These are phyloP conservation scores for Centrocercus urophasianus DNA, from an alignment of 2,113 vertebrate species.

Conservation along the genomic window DNA sequence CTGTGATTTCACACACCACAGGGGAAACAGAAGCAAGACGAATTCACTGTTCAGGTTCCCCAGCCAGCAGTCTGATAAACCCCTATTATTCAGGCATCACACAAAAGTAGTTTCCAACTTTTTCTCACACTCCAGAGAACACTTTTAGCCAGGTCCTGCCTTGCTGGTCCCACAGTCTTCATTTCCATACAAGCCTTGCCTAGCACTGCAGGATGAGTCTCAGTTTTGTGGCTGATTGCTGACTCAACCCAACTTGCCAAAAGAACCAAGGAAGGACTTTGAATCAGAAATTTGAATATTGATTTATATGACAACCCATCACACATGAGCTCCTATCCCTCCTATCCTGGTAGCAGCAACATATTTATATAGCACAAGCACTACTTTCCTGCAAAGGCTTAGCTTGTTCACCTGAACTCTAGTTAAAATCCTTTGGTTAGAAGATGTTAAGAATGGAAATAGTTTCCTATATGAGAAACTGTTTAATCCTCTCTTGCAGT, in stretches of 20 bases:
- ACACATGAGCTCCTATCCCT: not conserved
- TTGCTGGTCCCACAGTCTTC: not conserved
- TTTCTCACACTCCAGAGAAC: not conserved
- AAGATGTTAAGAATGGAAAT: not conserved
- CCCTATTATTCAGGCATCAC: not conserved
- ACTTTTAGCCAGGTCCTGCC: not conserved
- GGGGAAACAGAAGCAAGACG: not conserved
- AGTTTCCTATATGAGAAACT: not conserved
- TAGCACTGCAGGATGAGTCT: rapidly evolving
- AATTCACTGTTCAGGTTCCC: not conserved
- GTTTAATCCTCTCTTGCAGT: not conserved
- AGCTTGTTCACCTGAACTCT: not conserved
- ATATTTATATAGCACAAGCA: not conserved
- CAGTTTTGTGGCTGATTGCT: not conserved
- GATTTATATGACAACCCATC: not conserved
- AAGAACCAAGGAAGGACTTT: not conserved
- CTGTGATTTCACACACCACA: not conserved
- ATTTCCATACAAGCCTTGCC: not conserved
- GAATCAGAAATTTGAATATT: not conserved
- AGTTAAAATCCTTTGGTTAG: not conserved
- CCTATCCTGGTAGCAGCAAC: not conserved
- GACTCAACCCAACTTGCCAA: not conserved
- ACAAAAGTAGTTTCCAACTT: not conserved
- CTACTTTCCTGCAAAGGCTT: not conserved
- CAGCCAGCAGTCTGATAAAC: not conserved